phyloP scores from a whole-genome alignment of 2,888 invertebrate genomes.

The Sinelater perroti region DNA sequence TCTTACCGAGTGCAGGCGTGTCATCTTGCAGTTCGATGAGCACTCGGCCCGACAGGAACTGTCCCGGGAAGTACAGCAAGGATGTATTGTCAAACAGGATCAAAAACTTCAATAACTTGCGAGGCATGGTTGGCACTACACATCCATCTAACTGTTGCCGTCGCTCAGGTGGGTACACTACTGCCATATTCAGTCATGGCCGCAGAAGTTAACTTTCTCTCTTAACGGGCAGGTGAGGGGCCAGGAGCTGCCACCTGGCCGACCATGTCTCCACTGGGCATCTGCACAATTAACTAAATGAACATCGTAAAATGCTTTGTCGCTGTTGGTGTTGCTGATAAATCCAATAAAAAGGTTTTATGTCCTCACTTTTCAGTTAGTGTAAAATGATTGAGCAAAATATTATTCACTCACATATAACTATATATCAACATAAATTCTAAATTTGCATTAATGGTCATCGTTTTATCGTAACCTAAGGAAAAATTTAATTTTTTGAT shows the following conservation, averaged over 20 bases:
- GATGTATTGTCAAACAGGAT: constrained; percentile 95
- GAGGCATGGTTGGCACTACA: constrained; percentile 69
- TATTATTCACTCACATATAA: too few species aligned
- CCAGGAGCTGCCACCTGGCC: constrained; percentile 7
- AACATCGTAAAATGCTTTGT: too few species aligned
- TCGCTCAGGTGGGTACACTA: constrained; percentile 27
- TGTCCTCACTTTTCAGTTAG: too few species aligned
- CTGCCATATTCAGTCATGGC: constrained; percentile 43
- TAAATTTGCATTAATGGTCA: too few species aligned
- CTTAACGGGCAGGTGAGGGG: constrained; percentile 39
- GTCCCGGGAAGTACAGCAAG: constrained; percentile 91
- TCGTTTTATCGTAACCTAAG: too few species aligned
- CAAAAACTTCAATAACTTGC: constrained; percentile 90
- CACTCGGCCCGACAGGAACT: constrained; percentile 90
- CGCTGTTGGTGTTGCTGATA: too few species aligned
- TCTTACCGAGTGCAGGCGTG: constrained; percentile 85
- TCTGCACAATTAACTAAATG: too few species aligned
- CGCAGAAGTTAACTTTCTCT: constrained; percentile 46
- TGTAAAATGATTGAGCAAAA: too few species aligned
- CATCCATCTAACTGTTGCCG: constrained; percentile 27
- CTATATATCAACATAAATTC: too few species aligned
- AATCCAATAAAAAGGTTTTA: too few species aligned
- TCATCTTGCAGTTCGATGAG: constrained; percentile 93
- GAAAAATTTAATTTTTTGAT: too few species aligned
- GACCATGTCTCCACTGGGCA: not conserved